Evolutionary conservation across 2,797 vertebrate genomes (phyloP).

Genomic region (Coendou prehensilis): DNA sequence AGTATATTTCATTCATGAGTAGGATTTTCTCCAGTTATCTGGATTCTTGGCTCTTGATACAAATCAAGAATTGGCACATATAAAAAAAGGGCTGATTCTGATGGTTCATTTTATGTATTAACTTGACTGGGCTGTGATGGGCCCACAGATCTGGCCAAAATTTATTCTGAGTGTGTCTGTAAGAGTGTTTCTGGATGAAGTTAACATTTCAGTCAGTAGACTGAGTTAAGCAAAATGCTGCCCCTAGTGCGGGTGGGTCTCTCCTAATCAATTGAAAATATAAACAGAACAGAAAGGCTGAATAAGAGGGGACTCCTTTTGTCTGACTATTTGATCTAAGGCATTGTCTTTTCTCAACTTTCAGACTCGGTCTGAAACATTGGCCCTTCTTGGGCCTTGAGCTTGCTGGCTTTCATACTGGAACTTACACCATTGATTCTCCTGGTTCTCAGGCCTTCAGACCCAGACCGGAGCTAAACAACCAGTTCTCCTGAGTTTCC

Average conservation of each 20-base stretch:
- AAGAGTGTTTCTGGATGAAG: neutral
- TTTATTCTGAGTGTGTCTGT: slow-evolving; percentile 12
- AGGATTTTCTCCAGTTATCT: neutral
- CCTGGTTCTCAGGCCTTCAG: neutral
- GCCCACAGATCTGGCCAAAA: neutral
- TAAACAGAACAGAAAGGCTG: neutral
- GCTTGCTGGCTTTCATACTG: neutral
- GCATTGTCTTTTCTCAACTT: neutral
- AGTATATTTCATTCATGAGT: neutral
- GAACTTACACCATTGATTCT: neutral
- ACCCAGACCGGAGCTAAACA: neutral
- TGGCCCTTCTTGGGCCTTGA: neutral
- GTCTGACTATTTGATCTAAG: neutral
- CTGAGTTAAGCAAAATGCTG: neutral
- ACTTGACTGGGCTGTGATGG: neutral
- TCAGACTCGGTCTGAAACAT: neutral
- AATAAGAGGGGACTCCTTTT: neutral
- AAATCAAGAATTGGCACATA: slow-evolving; percentile 9
- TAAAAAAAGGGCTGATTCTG: neutral
- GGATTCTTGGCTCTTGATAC: neutral
- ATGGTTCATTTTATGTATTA: slow-evolving; percentile 24
- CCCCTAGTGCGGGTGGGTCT: neutral
- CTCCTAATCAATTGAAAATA: neutral
- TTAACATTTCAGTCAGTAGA: slow-evolving; percentile 24
- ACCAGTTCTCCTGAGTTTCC: neutral